Evolutionary conservation across 2,888 invertebrate genomes (phyloP).

Genomic region (Biston stratarius): DNA sequence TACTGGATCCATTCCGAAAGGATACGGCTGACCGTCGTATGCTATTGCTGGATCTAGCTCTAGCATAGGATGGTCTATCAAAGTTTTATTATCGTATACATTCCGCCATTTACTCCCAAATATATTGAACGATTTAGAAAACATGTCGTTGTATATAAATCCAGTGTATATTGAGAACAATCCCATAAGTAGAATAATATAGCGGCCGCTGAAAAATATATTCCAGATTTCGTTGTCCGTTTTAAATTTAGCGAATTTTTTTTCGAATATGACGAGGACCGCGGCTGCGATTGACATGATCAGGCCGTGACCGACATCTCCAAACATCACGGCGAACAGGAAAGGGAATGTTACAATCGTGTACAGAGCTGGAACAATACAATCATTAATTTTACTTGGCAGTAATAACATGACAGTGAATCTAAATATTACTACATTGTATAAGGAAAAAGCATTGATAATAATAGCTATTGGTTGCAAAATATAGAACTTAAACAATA

Average conservation of each 20-base stretch:
- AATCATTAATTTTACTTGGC: neutral
- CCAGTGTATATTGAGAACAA: constrained; percentile 92
- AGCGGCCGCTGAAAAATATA: constrained; percentile 91
- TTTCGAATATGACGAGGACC: constrained; percentile 88
- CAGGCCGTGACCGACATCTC: constrained; percentile 90
- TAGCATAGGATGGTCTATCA: constrained; percentile 61
- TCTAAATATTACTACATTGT: neutral
- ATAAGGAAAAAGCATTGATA: neutral
- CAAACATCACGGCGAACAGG: constrained; percentile 93
- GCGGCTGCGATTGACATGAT: constrained; percentile 89
- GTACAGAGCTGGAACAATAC: constrained; percentile 86
- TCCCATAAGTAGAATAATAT: constrained; percentile 91
- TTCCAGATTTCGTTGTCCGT: constrained; percentile 89
- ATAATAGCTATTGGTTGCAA: too few relatives aligned
- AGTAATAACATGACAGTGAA: neutral
- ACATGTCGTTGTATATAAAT: constrained; percentile 90
- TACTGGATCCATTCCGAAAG: constrained; percentile 90
- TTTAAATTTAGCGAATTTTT: constrained; percentile 81
- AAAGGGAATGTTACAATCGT: constrained; percentile 92
- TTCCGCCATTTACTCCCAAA: constrained; percentile 89
- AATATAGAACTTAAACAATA: too few relatives aligned
- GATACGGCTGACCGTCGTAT: constrained; percentile 85
- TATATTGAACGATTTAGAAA: constrained; percentile 90
- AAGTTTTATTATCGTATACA: constrained; percentile 67
- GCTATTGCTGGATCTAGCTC: constrained; percentile 79